These are phyloP conservation scores for Amphipyra berbera DNA, from an alignment of 2,888 invertebrate species.

Conservation along the genomic window DNA sequence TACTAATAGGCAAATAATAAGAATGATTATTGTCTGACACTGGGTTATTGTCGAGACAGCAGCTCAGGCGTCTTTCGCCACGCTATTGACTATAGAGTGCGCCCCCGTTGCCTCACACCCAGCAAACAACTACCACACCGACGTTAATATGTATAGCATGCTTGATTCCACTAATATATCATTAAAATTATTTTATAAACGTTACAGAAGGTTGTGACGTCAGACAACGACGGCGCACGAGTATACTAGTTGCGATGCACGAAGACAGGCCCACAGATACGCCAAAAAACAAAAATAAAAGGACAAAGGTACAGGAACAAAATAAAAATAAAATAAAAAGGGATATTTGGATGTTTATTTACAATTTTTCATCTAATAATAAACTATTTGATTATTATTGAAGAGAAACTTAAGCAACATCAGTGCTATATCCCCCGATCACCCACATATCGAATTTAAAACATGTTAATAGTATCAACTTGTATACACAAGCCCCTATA, in stretches of 20 bases:
- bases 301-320: constrained; percentile 59
- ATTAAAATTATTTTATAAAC: constrained; percentile 46
- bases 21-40: constrained; percentile 89
- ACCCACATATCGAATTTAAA: constrained; percentile 84
- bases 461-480: constrained; percentile 83
- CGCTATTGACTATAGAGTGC: constrained; percentile 79
- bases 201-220: constrained; percentile 19
- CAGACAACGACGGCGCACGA: constrained; percentile 36
- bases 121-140: neutral
- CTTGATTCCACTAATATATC: constrained; percentile 42
- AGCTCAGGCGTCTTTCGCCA: constrained; percentile 80
- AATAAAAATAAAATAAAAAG: constrained; percentile 88
- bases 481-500: constrained; percentile 78
- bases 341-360: constrained; percentile 89
- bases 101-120: constrained; percentile 39
- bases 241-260: constrained; percentile 68
- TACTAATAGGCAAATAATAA: constrained; percentile 83
- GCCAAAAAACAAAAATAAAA: constrained; percentile 56
- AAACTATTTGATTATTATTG: constrained; percentile 86
- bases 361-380: constrained; percentile 87
- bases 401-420: constrained; percentile 85
- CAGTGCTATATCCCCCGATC: constrained; percentile 81
- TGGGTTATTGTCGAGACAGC: constrained; percentile 90
- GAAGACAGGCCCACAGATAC: constrained; percentile 69
- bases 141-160: constrained; percentile 29